Evolutionary conservation across 1,140 invertebrate genomes (phyloP), one percentile per base, ranked within the genome.

Genomic region (Pseudomyrmex pallidus): DNA sequence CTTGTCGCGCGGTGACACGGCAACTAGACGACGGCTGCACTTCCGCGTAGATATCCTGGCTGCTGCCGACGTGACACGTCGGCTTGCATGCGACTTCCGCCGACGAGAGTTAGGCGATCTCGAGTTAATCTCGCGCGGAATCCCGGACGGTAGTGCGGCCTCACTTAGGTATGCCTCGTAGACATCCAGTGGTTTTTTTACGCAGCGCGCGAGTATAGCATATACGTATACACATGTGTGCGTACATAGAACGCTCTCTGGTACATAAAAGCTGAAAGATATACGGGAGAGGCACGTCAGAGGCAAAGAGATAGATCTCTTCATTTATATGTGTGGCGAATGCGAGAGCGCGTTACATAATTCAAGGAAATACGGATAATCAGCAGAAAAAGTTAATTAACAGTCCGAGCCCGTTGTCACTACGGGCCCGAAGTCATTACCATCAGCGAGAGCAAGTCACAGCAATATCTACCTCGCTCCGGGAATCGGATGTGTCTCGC

Each of bases 31-130:
- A 74, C 70, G 87, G 5, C 84, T 68, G 76, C 85, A 82, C 87
- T 89, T 89, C 87, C 87, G 87, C 86, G 84, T 89, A 82, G 87
- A 88, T 86, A 84, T 88, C 74, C 87, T 74, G 82, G 57, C 57
- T 83, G 62, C 85, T 50, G 59, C 54, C 64, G 72, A 78, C 35
- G 57, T 61, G 85, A 87, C 83, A 87, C 64, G 83, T 67, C 78
- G 25, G 63, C 74, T 46, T 78, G 67, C 77, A 72, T 82, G 68
- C 78, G 80, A 76, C 76, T 77, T 78, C 61, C 86, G 64, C 61
- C 74, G 35, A 85, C 77, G 74, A 88, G 72, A 54, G 72, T 50
- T 87, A 70, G 68, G 46, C 72, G 86, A 87, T 82, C 86, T 78
- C 54, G 76, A 70, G 76, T 57, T 78, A 78, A 78, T 78, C 76